Evolutionary conservation across 2,797 vertebrate species (phyloP).

Genomic region (Petrocephalus sullivani): DNA sequence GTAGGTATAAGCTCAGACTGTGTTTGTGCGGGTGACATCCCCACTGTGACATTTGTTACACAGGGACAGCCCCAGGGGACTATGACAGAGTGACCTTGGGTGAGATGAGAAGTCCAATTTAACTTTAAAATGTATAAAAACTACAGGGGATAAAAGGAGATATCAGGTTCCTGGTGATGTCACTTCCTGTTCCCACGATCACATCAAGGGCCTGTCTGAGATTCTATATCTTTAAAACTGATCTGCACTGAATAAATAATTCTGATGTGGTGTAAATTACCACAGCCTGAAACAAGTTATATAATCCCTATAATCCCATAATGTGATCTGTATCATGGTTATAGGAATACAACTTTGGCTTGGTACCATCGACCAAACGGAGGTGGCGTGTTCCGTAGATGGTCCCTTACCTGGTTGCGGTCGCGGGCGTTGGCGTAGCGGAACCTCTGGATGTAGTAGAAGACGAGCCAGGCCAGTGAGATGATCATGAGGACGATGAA

Average conservation of each 20-base stretch:
- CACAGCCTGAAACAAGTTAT: neutral
- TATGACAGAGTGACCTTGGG: neutral
- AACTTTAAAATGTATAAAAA: neutral
- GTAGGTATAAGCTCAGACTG: no score
- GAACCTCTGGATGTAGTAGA: constrained; percentile 98
- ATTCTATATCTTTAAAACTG: neutral
- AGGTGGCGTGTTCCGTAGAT: neutral
- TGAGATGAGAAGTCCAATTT: neutral
- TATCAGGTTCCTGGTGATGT: neutral
- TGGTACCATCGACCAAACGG: neutral
- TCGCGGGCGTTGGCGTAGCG: constrained; percentile 95
- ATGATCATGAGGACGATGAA: constrained; percentile 99
- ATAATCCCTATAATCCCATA: neutral
- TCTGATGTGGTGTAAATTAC: neutral
- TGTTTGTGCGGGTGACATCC: neutral
- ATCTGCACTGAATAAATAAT: neutral
- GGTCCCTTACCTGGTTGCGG: constrained; percentile 83
- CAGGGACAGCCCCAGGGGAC: neutral
- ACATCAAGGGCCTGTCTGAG: neutral
- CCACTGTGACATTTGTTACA: neutral
- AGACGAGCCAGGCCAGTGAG: constrained; percentile 96
- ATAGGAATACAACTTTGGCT: neutral
- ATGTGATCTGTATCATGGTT: neutral
- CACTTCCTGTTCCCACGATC: neutral
- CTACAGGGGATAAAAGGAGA: neutral